These are phyloP conservation scores for Hestina assimilis DNA, from an alignment of 1,140 invertebrate genomes.

Conservation along the genomic window DNA sequence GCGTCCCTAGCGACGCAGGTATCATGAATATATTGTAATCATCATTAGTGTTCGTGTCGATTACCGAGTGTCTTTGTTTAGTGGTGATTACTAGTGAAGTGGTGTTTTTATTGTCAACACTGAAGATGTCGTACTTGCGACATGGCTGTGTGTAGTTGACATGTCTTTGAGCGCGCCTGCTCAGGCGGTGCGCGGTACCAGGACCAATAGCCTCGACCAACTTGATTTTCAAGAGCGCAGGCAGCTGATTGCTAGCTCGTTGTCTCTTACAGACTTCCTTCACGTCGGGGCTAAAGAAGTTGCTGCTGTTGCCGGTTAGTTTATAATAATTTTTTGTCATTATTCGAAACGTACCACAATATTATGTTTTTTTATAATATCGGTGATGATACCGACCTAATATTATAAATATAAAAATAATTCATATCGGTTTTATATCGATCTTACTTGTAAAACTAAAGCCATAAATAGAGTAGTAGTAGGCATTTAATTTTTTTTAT, in stretches of 20 bases:
- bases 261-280: slow-evolving; percentile 91
- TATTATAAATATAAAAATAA: too few species aligned
- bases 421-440: too few species aligned
- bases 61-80: slow-evolving; percentile 63
- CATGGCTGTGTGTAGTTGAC: slow-evolving; percentile 74
- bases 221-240: slow-evolving; percentile 94
- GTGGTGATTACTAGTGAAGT: slow-evolving; percentile 59
- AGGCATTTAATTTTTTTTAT: too few species aligned
- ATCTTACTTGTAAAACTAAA: too few species aligned
- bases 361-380: too few species aligned
- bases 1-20: slow-evolving; percentile 69
- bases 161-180: slow-evolving; percentile 74
- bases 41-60: slow-evolving; percentile 30
- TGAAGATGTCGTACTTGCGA: slow-evolving; percentile 56
- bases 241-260: slow-evolving; percentile 90
- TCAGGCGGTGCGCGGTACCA: slow-evolving; percentile 70
- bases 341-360: neutral
- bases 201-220: slow-evolving; percentile 92
- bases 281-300: slow-evolving; percentile 85
- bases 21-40: slow-evolving; percentile 44
- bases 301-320: slow-evolving; percentile 76
- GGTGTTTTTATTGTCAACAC: slow-evolving; percentile 44
- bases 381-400: too few species aligned
- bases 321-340: slow-evolving; percentile 3
- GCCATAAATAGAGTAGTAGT: too few species aligned